phyloP scores from a whole-genome alignment of 2,113 vertebrate genomes.

The Oreochromis tanganicae region DNA sequence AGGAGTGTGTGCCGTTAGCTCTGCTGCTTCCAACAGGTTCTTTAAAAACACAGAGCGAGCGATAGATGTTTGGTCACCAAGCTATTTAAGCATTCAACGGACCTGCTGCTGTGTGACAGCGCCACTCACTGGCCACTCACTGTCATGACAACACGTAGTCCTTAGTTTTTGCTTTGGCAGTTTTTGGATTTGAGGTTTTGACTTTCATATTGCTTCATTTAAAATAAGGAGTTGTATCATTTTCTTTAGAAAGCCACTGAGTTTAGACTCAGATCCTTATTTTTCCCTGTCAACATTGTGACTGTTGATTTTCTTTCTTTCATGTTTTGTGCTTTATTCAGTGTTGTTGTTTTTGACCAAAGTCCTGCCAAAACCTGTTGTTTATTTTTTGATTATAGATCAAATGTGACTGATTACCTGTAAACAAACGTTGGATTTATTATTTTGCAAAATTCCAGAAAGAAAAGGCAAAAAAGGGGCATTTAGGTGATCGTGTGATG shows the following conservation, averaged over 20 bases:
- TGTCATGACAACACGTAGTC: not conserved
- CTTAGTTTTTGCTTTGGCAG: not conserved
- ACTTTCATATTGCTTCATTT: not conserved
- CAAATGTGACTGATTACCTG: not conserved
- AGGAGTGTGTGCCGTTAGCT: not conserved
- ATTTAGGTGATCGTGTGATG: rapidly evolving
- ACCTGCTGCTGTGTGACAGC: not conserved
- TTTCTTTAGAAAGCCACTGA: not conserved
- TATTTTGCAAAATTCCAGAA: not conserved
- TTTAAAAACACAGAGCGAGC: not conserved
- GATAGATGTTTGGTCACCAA: rapidly evolving
- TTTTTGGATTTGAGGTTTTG: not conserved
- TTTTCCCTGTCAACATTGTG: not conserved
- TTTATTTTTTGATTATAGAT: rapidly evolving
- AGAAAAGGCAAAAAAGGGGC: not conserved
- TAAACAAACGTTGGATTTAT: not conserved
- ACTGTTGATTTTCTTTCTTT: not conserved
- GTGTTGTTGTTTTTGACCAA: not conserved
- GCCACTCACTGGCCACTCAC: not conserved
- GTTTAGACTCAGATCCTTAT: not conserved
- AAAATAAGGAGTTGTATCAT: rapidly evolving
- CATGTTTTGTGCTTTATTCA: not conserved
- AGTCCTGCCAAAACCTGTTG: not conserved
- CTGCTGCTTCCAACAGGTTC: not conserved
- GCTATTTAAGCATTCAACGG: not conserved